Evolutionary conservation across 92 coral and sea anemone species (phyloP).

Genomic region (Siderastrea siderea): DNA sequence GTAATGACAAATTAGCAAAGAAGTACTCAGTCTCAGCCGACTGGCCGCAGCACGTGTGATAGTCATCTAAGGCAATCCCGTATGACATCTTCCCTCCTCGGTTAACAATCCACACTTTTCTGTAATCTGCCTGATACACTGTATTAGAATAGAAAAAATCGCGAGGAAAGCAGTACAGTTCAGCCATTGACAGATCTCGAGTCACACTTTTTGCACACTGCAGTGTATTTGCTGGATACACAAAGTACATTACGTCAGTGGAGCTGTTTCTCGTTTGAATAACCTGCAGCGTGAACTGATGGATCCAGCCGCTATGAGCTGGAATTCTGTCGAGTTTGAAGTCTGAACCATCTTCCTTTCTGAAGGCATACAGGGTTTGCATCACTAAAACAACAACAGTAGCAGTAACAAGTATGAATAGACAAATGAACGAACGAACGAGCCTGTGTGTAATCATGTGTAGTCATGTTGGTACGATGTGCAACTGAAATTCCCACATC

Average conservation of each 20-base stretch:
- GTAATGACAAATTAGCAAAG: conserved; percentile 27
- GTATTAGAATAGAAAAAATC: conserved; percentile 64
- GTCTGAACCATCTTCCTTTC: conserved; percentile 31
- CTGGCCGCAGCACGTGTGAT: conserved; percentile 32
- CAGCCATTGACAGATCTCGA: conserved; percentile 6
- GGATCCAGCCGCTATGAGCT: conserved; percentile 61
- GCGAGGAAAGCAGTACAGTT: conserved; percentile 46
- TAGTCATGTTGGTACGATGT: too few relatives aligned
- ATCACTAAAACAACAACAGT: conserved; percentile 11
- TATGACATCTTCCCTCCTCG: conserved; percentile 29
- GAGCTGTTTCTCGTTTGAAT: conserved; percentile 54
- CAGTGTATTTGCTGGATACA: conserved; percentile 34
- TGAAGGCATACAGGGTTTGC: conserved; percentile 47
- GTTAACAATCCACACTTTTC: conserved; percentile 55
- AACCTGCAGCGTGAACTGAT: conserved; percentile 67
- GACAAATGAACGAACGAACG: neutral
- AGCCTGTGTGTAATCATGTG: too few relatives aligned
- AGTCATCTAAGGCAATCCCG: conserved; percentile 44
- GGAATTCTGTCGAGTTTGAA: conserved; percentile 70
- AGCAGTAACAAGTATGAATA: neutral
- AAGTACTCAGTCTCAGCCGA: neutral
- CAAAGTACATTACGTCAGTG: conserved; percentile 57
- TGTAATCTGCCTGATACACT: neutral
- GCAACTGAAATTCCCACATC: too few relatives aligned
- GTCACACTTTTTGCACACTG: conserved; percentile 46